phyloP scores from a whole-genome alignment of 2,888 invertebrate genomes.

The Lobophora halterata region DNA sequence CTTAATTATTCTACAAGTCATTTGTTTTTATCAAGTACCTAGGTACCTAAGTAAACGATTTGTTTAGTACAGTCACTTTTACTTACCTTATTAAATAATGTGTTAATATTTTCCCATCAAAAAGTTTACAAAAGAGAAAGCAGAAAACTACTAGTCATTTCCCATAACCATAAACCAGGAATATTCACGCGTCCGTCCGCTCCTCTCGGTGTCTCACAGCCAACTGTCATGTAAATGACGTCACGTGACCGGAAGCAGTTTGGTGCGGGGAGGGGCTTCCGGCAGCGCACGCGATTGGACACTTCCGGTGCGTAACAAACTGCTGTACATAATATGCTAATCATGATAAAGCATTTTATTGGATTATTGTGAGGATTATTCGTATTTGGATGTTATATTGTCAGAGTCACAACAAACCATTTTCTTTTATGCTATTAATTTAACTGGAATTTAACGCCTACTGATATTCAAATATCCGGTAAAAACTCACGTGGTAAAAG shows the following conservation, averaged over 20 bases:
- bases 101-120: slow-evolving; percentile 1
- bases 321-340: slow-evolving; percentile 74
- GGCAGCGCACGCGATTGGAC: slow-evolving; percentile 77
- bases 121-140: slow-evolving; percentile 20
- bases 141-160: slow-evolving; percentile 48
- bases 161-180: slow-evolving; percentile 59
- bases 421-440: too few relatives aligned
- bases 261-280: slow-evolving; percentile 70
- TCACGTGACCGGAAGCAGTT: slow-evolving; percentile 79
- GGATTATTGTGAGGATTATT: slow-evolving; percentile 62
- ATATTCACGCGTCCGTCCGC: slow-evolving; percentile 51
- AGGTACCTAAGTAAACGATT: too few relatives aligned
- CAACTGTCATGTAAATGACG: slow-evolving; percentile 78
- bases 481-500: too few relatives aligned
- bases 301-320: slow-evolving; percentile 75
- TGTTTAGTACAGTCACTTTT: too few relatives aligned
- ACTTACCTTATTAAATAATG: background rate
- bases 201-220: slow-evolving; percentile 49
- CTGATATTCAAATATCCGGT: too few relatives aligned
- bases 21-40: too few relatives aligned
- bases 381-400: slow-evolving; percentile 37
- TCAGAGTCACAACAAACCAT: slow-evolving; percentile 4
- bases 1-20: too few relatives aligned
- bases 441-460: too few relatives aligned
- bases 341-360: slow-evolving; percentile 76